Percentiles rank a stretch among this genome's conserved stretches.
Evolutionary conservation across 2,888 invertebrate genomes (phyloP).

Genomic region (Lepidochrysops patricia): DNA sequence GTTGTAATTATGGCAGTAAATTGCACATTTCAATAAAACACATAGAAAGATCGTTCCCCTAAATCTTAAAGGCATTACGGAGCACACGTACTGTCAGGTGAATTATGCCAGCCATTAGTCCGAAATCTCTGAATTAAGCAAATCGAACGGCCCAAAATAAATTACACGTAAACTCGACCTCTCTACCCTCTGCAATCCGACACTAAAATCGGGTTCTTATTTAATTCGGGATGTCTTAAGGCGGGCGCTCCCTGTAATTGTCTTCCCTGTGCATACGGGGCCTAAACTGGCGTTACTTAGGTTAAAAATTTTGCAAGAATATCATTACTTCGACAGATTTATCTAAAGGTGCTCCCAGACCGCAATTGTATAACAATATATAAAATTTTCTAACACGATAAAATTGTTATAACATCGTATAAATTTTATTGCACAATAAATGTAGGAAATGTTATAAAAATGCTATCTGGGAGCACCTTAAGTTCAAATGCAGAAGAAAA

Average conservation of each 20-base stretch:
- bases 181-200: constrained; percentile 3
- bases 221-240: constrained; percentile 9
- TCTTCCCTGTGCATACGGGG: neutral
- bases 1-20: neutral
- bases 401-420: no score
- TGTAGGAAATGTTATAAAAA: no score
- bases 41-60: neutral
- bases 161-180: constrained; percentile 11
- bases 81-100: neutral
- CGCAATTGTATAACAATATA: neutral
- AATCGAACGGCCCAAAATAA: constrained; percentile 11
- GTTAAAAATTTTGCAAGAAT: no score
- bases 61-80: constrained; percentile 1
- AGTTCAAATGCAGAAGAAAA: no score
- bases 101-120: constrained; percentile 8
- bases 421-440: no score
- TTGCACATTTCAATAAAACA: neutral
- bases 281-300: no score
- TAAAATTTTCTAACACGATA: no score
- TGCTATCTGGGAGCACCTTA: no score
- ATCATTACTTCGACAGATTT: no score
- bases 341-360: no score
- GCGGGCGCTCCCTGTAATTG: neutral
- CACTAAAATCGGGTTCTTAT: constrained; percentile 6
- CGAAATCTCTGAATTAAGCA: constrained; percentile 15